These are phyloP conservation scores for Euphonia xanthogaster DNA, from an alignment of 2,797 vertebrate species.

Conservation along the genomic window DNA sequence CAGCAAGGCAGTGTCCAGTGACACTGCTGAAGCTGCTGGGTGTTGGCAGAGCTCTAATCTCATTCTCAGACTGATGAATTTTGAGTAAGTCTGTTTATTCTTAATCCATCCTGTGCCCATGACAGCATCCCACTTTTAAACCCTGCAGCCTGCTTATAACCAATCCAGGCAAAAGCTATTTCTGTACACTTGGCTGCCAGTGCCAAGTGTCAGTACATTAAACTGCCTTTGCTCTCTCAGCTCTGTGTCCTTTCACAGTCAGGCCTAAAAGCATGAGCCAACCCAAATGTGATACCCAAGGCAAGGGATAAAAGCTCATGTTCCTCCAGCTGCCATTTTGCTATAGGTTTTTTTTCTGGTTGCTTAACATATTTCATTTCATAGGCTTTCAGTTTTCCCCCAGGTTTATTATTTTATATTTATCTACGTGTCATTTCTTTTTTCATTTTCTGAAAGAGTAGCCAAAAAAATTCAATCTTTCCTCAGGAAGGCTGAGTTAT, in stretches of 20 bases:
- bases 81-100: neutral
- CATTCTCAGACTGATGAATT: neutral
- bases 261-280: neutral
- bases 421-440: neutral
- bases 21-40: neutral
- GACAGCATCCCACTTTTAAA: neutral
- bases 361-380: neutral
- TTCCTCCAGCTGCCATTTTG: neutral
- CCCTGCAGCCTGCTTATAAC: neutral
- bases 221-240: neutral
- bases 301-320: neutral
- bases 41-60: neutral
- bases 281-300: neutral
- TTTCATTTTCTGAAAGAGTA: constrained; percentile 1
- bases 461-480: neutral
- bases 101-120: neutral
- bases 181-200: neutral
- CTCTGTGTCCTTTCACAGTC: neutral
- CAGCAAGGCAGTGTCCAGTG: neutral
- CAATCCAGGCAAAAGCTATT: constrained; percentile 45
- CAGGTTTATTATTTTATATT: neutral
- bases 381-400: neutral
- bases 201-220: neutral
- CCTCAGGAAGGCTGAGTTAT: neutral
- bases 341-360: neutral